Percentiles rank a stretch among this genome's conserved stretches.
phyloP scores from a whole-genome alignment of 2,888 invertebrate species.

The Atethmia centrago region DNA sequence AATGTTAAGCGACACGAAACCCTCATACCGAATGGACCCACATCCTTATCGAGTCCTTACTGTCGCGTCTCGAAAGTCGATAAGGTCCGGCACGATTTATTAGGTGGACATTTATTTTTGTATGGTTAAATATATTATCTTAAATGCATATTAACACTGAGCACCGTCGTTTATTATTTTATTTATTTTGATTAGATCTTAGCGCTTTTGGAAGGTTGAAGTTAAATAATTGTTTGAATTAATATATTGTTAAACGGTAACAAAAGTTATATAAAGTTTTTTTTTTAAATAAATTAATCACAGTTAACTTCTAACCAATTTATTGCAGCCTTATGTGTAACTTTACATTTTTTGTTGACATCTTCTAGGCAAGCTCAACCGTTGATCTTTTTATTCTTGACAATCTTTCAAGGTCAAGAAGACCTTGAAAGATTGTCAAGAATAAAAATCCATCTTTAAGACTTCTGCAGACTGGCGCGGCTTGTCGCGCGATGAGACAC shows the following conservation, averaged over 20 bases:
- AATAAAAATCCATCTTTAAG: no score
- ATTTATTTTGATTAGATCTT: slow-evolving; percentile 79
- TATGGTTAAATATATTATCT: slow-evolving; percentile 89
- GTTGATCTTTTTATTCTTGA: slow-evolving; percentile 12
- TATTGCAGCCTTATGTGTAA: neutral
- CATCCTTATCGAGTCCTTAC: slow-evolving; percentile 86
- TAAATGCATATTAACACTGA: slow-evolving; percentile 90
- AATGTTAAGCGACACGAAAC: slow-evolving; percentile 72
- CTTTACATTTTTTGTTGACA: neutral
- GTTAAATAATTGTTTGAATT: slow-evolving; percentile 55
- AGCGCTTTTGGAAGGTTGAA: slow-evolving; percentile 53
- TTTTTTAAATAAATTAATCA: slow-evolving; percentile 1
- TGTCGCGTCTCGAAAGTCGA: slow-evolving; percentile 86
- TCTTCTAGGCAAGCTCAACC: neutral
- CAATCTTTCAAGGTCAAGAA: slow-evolving; percentile 24
- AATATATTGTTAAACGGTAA: slow-evolving; percentile 32
- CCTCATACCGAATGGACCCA: slow-evolving; percentile 73
- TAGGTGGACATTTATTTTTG: slow-evolving; percentile 89
- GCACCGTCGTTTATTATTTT: slow-evolving; percentile 84
- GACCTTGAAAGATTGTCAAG: no score
- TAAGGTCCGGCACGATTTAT: slow-evolving; percentile 88
- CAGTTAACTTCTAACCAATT: neutral
- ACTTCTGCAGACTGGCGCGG: no score
- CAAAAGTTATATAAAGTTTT: neutral
- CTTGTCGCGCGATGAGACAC: no score